Evolutionary conservation across 2,113 vertebrate genomes (phyloP), one percentile per base, ranked within the genome.

Genomic region (Chrysemys picta): DNA sequence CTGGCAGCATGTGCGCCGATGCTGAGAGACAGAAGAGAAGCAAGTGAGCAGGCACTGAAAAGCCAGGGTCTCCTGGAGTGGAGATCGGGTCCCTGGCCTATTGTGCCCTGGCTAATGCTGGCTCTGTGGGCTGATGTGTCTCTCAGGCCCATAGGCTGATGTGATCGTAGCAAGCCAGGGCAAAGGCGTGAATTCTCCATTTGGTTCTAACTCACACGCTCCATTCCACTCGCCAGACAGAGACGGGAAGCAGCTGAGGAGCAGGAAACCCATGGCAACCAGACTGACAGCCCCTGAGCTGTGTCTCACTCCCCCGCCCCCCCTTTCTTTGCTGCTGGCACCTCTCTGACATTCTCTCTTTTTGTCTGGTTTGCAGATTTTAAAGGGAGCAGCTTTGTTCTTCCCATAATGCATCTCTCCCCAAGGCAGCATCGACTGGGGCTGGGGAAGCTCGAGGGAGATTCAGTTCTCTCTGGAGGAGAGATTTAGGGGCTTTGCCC

Each of bases 211-310:
- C 14, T 17, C 31, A 4, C 62, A 17, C 14, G 3, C 31, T n/a
- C 62, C 31, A 8, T n/a, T 19, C 62, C 35, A 8, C 16, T 2
- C 16, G 7, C 31, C 62, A n/a, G 31, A n/a, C 62, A 31, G 59
- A 35, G 62, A 35, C 16, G 59, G 89, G 17, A 91, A 96, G 54
- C 95, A 90, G 76, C 59, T 2, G 27, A 94, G 85, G 75, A 92
- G 56, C 78, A 62, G 85, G 69, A 97, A 94, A 96, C 95, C 97
- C 97, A 96, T 97, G 96, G 96, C 96, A 97, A 97, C 97, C 86
- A 7, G 21, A 49, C 84, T 84, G 1, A 76, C 91, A 93, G 92
- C 93, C n/a, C 93, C 1, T 0, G 62, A 97, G 81, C 59, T 83
- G 3, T 59, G 0, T 50, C 49, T 97, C 86, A 47, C 76, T 95